phyloP scores from a whole-genome alignment of 1,140 invertebrate species.

The Bathynomus jamesi region DNA sequence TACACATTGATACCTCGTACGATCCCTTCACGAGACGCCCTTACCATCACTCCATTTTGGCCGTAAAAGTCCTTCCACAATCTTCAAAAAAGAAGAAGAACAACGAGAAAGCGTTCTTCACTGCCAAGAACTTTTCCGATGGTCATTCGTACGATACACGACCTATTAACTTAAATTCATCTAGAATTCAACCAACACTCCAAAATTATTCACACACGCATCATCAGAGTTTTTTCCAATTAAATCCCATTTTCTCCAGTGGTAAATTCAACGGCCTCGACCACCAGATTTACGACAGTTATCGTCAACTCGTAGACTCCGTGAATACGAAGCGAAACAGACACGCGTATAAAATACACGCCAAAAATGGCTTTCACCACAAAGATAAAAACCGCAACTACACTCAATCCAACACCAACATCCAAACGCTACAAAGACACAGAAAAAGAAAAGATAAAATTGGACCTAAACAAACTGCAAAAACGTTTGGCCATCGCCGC shows the following conservation, averaged over 20 bases:
- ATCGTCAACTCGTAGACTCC: too few species aligned
- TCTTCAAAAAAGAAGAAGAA: neutral
- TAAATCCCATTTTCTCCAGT: too few species aligned
- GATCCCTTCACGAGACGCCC: neutral
- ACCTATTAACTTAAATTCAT: neutral
- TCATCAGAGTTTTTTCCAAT: too few species aligned
- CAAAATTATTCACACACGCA: neutral
- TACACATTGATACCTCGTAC: neutral
- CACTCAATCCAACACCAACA: neutral
- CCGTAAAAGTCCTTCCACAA: neutral
- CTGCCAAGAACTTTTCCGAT: neutral
- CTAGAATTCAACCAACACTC: neutral
- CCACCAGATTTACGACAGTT: too few species aligned
- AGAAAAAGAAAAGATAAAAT: neutral
- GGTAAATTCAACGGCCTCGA: too few species aligned
- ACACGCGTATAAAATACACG: too few species aligned
- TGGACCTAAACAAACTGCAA: neutral
- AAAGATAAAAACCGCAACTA: too few species aligned
- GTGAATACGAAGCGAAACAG: too few species aligned
- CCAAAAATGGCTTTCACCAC: too few species aligned
- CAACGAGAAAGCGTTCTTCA: neutral
- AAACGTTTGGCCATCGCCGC: too few species aligned
- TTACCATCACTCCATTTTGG: neutral
- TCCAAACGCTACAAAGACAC: neutral
- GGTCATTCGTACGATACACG: neutral